Evolutionary conservation across 2,113 vertebrate genomes (phyloP), one percentile per base, ranked within the genome.

Genomic region (Oophaga pumilio): DNA sequence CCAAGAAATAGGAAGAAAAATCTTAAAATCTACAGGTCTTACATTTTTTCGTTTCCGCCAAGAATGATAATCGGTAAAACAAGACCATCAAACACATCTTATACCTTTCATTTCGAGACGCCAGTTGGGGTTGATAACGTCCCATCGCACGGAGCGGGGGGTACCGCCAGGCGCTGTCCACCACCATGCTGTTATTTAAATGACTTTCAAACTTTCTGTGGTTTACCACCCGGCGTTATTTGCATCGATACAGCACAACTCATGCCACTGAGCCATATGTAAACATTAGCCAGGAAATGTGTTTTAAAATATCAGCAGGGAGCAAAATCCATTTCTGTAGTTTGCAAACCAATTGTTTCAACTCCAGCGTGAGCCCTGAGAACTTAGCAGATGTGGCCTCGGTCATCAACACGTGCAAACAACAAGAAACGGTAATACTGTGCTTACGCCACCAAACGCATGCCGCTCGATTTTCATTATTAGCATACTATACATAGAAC

Each of bases 171-270:
- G 85, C 82, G 87, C 91, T 84, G 90, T 87, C 88, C 91, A 92
- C 90, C 85, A 89, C 87, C 90, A 92, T 89, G 91, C 90, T 92
- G 91, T 90, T 93, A 91, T 89, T 92, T 91, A 92, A 93, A 92
- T 92, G 91, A 90, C 89, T 93, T 92, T 89, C 89, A 90, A 49
- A 90, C 89, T 92, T 92, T 91, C 91, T 85, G 90, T 91, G 89
- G 91, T 89, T 66, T 89, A 87, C 93, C 85, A 89, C 92, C 90
- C 90, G 88, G 85, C 78, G 90, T 87, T 89, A 77, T 84, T 85
- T 89, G 88, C 80, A 92, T 89, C 90, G 89, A 89, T 91, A 84
- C 88, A 89, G 89, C 82, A 68, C 86, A 89, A 91, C 91, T 91
- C 91, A 90, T 78, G 89, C 90, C 91, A 89, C 91, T 90, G 89